Conservation (phyloP, 2,797 vertebrate species). For the Acomys russatus region DNA sequence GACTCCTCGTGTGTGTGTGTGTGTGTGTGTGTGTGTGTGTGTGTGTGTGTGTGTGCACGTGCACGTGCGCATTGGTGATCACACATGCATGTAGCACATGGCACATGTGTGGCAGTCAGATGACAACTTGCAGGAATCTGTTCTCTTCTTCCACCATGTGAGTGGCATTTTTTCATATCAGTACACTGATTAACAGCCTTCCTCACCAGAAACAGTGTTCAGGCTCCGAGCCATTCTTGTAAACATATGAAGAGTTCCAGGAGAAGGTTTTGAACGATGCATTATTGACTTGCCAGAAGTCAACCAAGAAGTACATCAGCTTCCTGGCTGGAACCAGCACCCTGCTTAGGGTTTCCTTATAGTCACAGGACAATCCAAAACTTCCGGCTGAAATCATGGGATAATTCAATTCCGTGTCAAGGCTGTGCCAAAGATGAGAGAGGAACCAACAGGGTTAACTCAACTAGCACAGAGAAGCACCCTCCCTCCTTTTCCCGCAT, state of each 20-base stretch:
- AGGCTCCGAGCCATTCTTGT: conserved; percentile 89
- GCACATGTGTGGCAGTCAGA: background rate
- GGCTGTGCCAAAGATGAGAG: conserved; percentile 83
- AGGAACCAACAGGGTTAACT: background rate
- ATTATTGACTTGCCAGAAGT: conserved; percentile 87
- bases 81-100: too few relatives aligned
- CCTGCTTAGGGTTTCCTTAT: conserved; percentile 93
- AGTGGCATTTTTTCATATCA: background rate
- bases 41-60: background rate
- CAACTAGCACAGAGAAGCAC: background rate
- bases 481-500: background rate
- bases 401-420: conserved; percentile 91
- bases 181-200: background rate
- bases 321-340: conserved; percentile 96
- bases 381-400: conserved; percentile 98
- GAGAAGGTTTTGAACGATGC: conserved; percentile 74
- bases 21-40: too few relatives aligned
- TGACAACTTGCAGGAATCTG: background rate
- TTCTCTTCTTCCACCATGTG: background rate
- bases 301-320: conserved; percentile 90
- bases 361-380: conserved; percentile 97
- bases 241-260: conserved; percentile 94
- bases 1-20: background rate
- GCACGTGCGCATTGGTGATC: too few relatives aligned
- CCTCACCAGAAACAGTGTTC: conserved; percentile 97